These are phyloP conservation scores for Daphoenositta chrysoptera DNA, from an alignment of 2,113 vertebrate genomes.

Conservation along the genomic window DNA sequence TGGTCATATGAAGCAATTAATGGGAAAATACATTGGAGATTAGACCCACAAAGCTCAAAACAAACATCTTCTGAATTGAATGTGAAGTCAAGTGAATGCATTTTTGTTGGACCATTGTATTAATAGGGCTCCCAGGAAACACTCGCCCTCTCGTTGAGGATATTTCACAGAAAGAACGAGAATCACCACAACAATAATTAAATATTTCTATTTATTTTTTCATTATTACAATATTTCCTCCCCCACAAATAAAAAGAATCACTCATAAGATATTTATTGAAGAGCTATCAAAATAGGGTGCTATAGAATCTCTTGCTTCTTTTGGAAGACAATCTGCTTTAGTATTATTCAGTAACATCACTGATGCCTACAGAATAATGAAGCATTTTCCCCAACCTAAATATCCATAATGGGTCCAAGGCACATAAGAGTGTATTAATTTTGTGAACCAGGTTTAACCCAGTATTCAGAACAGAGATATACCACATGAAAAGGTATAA, in stretches of 20 bases:
- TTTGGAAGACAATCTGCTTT: slow-evolving; percentile 14
- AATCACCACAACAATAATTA: background rate
- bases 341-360: background rate
- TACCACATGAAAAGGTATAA: background rate
- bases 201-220: slow-evolving; percentile 12
- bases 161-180: background rate
- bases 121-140: background rate
- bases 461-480: background rate
- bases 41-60: background rate
- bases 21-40: background rate
- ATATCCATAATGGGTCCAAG: background rate
- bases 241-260: slow-evolving; percentile 29
- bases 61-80: background rate
- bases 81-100: background rate
- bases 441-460: background rate
- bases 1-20: background rate
- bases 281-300: background rate
- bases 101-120: background rate
- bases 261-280: background rate
- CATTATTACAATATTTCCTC: background rate
- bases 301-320: background rate
- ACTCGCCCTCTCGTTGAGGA: background rate
- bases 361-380: slow-evolving; percentile 20
- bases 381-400: background rate
- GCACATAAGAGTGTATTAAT: background rate